Evolutionary conservation across 2,888 invertebrate genomes (phyloP).

Genomic region (Meandrusa payeni): DNA sequence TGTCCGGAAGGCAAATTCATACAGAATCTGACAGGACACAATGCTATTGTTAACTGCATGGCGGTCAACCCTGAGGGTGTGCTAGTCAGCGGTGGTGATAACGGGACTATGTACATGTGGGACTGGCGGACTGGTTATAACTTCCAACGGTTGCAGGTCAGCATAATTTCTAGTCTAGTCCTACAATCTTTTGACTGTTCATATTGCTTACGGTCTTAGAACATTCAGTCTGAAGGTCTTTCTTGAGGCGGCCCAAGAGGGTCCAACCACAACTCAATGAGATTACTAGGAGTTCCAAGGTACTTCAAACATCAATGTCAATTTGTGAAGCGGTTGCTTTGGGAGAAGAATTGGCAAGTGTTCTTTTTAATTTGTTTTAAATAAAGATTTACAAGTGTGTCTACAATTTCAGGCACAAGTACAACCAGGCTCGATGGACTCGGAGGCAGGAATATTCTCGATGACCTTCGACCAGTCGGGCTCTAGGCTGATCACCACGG

Average conservation of each 20-base stretch:
- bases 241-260: too few species aligned
- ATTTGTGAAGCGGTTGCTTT: too few species aligned
- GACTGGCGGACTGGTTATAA: constrained; percentile 99
- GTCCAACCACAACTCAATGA: too few species aligned
- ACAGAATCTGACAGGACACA: constrained; percentile 98
- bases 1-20: constrained; percentile 99
- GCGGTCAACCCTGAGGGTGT: constrained; percentile 97
- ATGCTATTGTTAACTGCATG: constrained; percentile 97
- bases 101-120: constrained; percentile 98
- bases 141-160: constrained; percentile 93
- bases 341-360: too few species aligned
- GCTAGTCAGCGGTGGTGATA: constrained; percentile 98
- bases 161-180: too few species aligned
- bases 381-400: neutral
- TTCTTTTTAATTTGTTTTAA: neutral
- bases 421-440: constrained; percentile 99
- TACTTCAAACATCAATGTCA: too few species aligned
- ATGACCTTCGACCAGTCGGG: constrained; percentile 98
- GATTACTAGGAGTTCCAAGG: too few species aligned
- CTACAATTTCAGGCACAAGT: constrained; percentile 88
- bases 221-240: too few species aligned
- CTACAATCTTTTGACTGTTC: too few species aligned
- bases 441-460: constrained; percentile 98
- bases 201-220: neutral
- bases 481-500: constrained; percentile 95